Conservation (phyloP, 2,113 vertebrate species). For the Sitta europaea region DNA sequence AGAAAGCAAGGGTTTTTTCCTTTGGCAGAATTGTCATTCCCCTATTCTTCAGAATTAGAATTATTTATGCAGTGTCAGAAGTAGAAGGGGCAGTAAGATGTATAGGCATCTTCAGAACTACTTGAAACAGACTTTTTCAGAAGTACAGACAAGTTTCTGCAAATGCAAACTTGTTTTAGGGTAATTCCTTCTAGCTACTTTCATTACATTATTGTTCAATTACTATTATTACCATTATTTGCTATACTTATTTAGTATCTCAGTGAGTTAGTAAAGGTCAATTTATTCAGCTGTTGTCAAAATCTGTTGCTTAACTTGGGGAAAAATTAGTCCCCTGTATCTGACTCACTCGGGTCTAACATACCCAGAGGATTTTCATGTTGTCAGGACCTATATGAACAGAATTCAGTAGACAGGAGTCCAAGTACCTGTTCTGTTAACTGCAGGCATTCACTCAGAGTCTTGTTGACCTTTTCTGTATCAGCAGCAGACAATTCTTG, state of each 20-base stretch:
- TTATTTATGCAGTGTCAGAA: neutral
- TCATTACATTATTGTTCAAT: neutral
- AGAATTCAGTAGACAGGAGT: neutral
- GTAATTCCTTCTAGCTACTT: neutral
- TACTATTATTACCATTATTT: neutral
- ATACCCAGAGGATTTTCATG: rapidly evolving
- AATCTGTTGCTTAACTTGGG: neutral
- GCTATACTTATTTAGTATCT: neutral
- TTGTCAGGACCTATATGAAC: neutral
- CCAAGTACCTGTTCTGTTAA: conserved; percentile 69
- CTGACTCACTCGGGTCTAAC: neutral
- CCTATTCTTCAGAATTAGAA: neutral
- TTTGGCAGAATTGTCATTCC: neutral
- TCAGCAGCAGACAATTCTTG: neutral
- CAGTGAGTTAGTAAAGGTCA: neutral
- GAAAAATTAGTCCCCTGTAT: neutral
- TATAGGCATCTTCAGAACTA: neutral
- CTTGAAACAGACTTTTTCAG: neutral
- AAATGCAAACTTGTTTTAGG: neutral
- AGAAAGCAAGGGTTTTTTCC: neutral
- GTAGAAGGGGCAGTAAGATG: neutral
- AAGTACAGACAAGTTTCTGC: neutral
- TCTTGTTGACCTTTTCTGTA: conserved; percentile 61
- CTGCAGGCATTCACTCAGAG: conserved; percentile 64
- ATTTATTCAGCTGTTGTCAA: neutral